Conservation (phyloP, 2,888 invertebrate genomes). For the Baccha elongata region DNA sequence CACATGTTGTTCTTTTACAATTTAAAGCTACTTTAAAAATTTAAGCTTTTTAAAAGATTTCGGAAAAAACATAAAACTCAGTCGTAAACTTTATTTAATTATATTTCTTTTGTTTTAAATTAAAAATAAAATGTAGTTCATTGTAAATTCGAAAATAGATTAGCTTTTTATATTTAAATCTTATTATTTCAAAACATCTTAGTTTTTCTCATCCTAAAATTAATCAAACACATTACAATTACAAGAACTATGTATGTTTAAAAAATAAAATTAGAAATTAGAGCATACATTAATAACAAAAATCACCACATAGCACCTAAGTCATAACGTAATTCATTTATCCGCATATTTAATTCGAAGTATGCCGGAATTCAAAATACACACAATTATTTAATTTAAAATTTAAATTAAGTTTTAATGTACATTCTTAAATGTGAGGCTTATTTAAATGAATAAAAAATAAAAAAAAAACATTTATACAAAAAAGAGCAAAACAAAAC, state of each 20-base stretch:
- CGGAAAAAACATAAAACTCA: neutral
- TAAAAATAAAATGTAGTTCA: too few relatives aligned
- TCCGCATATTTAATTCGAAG: constrained; percentile 55
- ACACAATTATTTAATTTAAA: constrained; percentile 26
- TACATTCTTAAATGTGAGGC: constrained; percentile 59
- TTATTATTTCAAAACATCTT: too few relatives aligned
- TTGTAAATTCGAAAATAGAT: neutral
- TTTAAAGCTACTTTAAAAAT: too few relatives aligned
- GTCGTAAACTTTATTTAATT: neutral
- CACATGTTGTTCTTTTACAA: too few relatives aligned
- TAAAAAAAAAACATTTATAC: constrained; percentile 46
- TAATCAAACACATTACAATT: constrained; percentile 24
- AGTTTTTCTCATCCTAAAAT: constrained; percentile 16
- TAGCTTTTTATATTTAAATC: too few relatives aligned
- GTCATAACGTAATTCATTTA: constrained; percentile 45
- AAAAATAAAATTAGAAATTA: constrained; percentile 31
- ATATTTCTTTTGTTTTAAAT: neutral
- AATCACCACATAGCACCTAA: constrained; percentile 45
- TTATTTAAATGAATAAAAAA: constrained; percentile 56
- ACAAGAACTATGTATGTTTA: constrained; percentile 30
- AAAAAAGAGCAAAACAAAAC: constrained; percentile 42
- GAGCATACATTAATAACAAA: constrained; percentile 38
- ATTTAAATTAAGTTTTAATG: constrained; percentile 48
- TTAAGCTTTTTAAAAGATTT: too few relatives aligned
- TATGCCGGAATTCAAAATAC: constrained; percentile 47